Conservation (phyloP, 2,113 vertebrate genomes). For the Smithornis capensis region DNA sequence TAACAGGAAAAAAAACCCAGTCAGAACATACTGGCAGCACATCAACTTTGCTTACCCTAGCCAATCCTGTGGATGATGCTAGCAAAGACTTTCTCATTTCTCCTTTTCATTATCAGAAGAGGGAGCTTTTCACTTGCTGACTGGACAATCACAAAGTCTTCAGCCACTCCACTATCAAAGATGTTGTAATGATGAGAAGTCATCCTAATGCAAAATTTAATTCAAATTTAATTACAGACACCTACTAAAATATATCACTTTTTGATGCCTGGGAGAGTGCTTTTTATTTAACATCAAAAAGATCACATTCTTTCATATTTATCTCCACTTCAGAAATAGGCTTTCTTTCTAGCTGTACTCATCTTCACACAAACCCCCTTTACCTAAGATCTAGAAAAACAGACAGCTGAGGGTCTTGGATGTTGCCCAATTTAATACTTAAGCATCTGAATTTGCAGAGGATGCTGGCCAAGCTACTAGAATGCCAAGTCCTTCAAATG, state of each 20-base stretch:
- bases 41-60: background rate
- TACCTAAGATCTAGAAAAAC: background rate
- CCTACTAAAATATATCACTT: background rate
- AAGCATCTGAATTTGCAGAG: background rate
- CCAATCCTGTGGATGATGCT: background rate
- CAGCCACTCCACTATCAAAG: background rate
- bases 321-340: background rate
- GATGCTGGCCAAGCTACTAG: background rate
- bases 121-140: background rate
- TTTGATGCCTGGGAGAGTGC: background rate
- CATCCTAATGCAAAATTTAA: background rate
- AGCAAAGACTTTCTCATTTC: background rate
- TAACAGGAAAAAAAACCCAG: background rate
- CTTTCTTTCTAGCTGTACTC: background rate
- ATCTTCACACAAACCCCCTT: background rate
- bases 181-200: background rate
- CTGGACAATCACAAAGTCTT: background rate
- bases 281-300: background rate
- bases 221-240: background rate
- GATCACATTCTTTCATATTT: accelerated
- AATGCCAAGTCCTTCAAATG: background rate
- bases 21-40: background rate
- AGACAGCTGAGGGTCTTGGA: background rate
- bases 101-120: background rate
- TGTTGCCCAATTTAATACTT: background rate